Base-by-base conservation (phyloP, 2,888 invertebrate species). In the Parnassius smintheus region DNA sequence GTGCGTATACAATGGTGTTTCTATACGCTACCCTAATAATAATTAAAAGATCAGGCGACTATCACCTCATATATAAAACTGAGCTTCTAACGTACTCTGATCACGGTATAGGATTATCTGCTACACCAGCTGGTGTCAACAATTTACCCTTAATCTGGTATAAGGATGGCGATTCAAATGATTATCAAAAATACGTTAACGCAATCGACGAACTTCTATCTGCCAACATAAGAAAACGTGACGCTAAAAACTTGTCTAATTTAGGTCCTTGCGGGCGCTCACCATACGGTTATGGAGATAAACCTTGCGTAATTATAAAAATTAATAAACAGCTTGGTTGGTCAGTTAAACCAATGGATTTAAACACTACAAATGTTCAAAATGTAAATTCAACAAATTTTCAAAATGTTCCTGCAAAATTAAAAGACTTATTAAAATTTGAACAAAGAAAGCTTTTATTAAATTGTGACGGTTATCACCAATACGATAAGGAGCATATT, bases 401-500 rank as follows among this genome's bases (percentile, higher is more conserved):
- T 0, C 62, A 70, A 10, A 63, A 73, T 2, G 77, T 80, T 8
- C 87, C 91, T 0, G 49, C 62, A 8, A 73, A 77, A 67, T 83
- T 91, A 0, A 74, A 73, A 56, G 65, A 74, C n/a, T 85, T 84
- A 83, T 66, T 86, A 67, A 75, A 68, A 49, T 67, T 49, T 8
- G 75, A 81, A 45, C 74, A 71, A n/a, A 77, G 76, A 13, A 82
- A 75, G 56, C 69, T 87, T 2, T 89, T 90, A 86, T 59, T 91
- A 12, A 75, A 82, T 59, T 91, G 91, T 66, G 70, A 68, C 2
- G 91, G 91, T 0, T 78, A 72, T 42, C 77, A 87, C 69, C 69
- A 82, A 0, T 85, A 86, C 68, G 91, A 90, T 69, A 81, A 78
- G 42, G 88, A 90, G 59, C 90, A 91, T 66, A 75, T 90, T 58